These are phyloP conservation scores for Pseudomyrmex pallidus DNA, from an alignment of 1,140 invertebrate species.

Conservation along the genomic window DNA sequence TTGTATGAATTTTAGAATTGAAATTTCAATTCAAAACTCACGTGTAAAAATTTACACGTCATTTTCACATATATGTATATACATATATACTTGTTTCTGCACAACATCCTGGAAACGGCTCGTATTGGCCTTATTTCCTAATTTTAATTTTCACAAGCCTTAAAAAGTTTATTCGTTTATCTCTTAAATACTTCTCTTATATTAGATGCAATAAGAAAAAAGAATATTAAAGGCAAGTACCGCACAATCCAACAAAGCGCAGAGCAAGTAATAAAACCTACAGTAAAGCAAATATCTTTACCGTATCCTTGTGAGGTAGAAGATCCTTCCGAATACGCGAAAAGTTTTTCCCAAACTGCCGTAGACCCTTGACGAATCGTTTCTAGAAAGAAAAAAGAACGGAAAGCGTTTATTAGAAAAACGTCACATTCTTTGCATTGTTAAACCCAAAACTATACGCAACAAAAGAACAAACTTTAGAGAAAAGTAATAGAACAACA, in stretches of 20 bases:
- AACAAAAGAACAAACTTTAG: conserved; percentile 17
- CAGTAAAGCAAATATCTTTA: conserved; percentile 79
- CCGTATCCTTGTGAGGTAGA: conserved; percentile 97
- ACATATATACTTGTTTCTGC: no score
- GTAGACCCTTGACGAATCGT: conserved; percentile 98
- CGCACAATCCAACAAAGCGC: not conserved
- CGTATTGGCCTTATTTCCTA: no score
- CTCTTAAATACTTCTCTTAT: no score
- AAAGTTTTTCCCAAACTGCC: conserved; percentile 99
- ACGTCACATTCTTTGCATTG: not conserved
- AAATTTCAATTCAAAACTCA: no score
- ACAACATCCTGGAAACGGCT: no score
- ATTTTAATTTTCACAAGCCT: no score
- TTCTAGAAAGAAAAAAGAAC: conserved; percentile 86
- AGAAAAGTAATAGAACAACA: no score
- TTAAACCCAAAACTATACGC: not conserved
- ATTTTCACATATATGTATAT: no score
- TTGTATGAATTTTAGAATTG: no score
- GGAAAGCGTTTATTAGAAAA: conserved; percentile 33
- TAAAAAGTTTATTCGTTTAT: no score
- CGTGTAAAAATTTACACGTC: no score
- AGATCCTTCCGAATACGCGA: conserved; percentile 98
- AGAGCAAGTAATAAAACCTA: not conserved
- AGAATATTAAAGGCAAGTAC: not conserved
- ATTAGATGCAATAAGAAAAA: conserved; percentile 10